Base-by-base conservation (phyloP, 1,140 invertebrate species). In the Maniola jurtina region DNA sequence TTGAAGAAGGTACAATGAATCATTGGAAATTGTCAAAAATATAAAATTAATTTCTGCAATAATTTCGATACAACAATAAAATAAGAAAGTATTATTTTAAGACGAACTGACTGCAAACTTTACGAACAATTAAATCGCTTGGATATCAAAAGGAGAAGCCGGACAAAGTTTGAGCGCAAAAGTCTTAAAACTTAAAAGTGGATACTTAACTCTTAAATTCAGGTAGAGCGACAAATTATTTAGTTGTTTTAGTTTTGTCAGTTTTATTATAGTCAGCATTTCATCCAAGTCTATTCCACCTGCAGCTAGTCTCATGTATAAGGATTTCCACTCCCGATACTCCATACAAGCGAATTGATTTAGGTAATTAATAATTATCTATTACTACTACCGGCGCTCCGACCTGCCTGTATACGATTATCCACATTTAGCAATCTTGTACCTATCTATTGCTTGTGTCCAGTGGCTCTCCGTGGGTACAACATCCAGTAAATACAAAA, bases 51-150 rank as follows among this genome's bases (percentile, higher is more conserved):
- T 36, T 59, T 45, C 6, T 47, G 6, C 14, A 14, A 13, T 1
- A 47, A n/a, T 47, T 50, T 6, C 15, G 15, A 50, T 16, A 50
- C 14, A 50, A 50, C 7, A 50, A 9, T 14, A 50, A 55, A 55
- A 34, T 55, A n/a, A 55, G 40, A 68, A 77, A 77, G 66, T 64
- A 59, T 77, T 79, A 78, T 80, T 83, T 73, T 76, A 72, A 80
- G 76, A 74, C 75, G 76, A 76, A 80, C 77, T 81, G 15, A n/a
- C 72, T 75, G 71, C 25, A 67, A 78, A 70, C 16, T 55, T 77
- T 76, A 56, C 57, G 68, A 73, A 79, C 77, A 81, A 83, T 83
- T 83, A 81, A 79, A 80, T 71, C 64, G 68, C 66, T 73, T 72
- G 69, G 75, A 76, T 76, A 71, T 76, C 71, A 77, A 78, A 77